These are phyloP conservation scores for Phylloscopus trochilus DNA, from an alignment of 2,113 vertebrate species.

Conservation along the genomic window DNA sequence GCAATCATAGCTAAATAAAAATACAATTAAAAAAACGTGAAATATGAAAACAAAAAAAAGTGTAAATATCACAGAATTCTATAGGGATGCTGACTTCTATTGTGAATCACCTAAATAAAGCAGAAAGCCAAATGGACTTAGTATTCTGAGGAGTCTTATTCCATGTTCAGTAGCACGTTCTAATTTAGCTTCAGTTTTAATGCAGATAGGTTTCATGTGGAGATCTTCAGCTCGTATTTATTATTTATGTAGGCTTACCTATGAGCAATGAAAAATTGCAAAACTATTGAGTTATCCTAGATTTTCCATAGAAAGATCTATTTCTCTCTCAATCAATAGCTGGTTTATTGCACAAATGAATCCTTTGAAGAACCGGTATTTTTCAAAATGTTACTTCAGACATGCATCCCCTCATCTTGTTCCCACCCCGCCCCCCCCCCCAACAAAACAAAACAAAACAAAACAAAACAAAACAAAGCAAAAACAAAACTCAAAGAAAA, in stretches of 20 bases:
- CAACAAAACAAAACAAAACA: neutral
- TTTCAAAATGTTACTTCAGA: constrained; percentile 3
- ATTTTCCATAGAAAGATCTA: neutral
- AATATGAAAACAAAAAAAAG: neutral
- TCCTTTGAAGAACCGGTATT: neutral
- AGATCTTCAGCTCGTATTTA: neutral
- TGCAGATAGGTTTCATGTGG: neutral
- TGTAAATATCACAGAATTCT: neutral
- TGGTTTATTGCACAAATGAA: neutral
- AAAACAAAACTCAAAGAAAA: neutral
- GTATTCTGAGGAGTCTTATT: neutral
- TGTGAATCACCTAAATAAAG: neutral
- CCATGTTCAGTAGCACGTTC: neutral
- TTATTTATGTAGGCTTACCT: neutral
- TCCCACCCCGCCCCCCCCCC: rapidly evolving
- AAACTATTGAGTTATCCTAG: neutral
- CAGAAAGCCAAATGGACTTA: neutral
- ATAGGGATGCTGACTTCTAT: neutral
- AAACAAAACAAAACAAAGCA: no score
- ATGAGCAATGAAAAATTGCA: neutral
- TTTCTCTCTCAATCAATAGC: neutral
- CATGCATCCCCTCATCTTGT: neutral
- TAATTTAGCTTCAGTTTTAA: constrained; percentile 11
- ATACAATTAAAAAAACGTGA: neutral
- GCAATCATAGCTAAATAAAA: neutral